A percentile compares a stretch with the other conserved stretches of the same genome.
These are phyloP conservation scores for Tetranychus piercei DNA, from an alignment of 2,888 invertebrate species.

Conservation along the genomic window DNA sequence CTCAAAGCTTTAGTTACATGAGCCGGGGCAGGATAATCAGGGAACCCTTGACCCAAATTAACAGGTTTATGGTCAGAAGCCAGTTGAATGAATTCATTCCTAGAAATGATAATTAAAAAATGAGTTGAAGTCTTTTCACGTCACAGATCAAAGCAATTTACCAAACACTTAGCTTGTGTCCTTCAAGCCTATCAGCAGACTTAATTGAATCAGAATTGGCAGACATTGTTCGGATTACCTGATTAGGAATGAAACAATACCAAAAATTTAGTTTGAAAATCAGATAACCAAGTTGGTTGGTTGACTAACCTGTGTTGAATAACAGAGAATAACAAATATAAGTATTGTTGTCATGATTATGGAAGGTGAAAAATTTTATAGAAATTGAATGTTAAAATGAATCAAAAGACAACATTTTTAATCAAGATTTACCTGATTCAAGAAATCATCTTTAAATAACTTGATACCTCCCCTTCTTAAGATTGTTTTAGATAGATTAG, in stretches of 20 bases:
- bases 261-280: background rate
- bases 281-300: background rate
- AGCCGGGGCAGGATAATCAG: conserved; percentile 68
- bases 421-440: background rate
- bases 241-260: background rate
- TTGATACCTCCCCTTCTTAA: background rate
- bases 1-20: conserved; percentile 58
- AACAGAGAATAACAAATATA: too few relatives aligned
- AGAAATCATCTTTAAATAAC: background rate
- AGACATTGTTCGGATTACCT: background rate
- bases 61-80: conserved; percentile 64
- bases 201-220: background rate
- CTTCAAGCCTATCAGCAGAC: conserved; percentile 8
- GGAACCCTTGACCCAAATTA: conserved; percentile 88
- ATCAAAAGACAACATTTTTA: background rate
- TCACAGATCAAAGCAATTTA: background rate
- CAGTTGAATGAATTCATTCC: conserved; percentile 32
- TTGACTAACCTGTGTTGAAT: background rate
- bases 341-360: background rate
- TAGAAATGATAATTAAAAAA: background rate
- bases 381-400: background rate
- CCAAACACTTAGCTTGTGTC: conserved; percentile 8
- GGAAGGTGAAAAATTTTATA: background rate
- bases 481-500: background rate
- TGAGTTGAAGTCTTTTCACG: background rate